Conservation (phyloP, 2,888 invertebrate species). For the Petrophora chlorosata region DNA sequence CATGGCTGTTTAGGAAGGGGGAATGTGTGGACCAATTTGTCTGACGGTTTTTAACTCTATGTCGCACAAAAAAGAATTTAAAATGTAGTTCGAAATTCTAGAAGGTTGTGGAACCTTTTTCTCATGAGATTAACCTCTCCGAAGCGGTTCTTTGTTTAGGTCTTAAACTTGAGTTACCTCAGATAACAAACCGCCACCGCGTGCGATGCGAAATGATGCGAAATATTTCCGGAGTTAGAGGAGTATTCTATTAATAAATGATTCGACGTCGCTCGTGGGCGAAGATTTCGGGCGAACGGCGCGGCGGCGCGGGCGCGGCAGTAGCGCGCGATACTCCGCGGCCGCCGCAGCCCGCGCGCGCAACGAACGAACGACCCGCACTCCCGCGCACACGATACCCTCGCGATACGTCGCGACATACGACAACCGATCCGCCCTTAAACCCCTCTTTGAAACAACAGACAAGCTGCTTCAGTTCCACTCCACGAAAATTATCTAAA, state of each 20-base stretch:
- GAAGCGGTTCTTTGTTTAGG: constrained; percentile 19
- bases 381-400: constrained; percentile 72
- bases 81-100: too few relatives aligned
- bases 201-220: constrained; percentile 81
- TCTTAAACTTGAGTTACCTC: constrained; percentile 51
- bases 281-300: constrained; percentile 70
- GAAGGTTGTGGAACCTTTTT: neutral
- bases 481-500: constrained; percentile 28
- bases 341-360: constrained; percentile 81
- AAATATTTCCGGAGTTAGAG: constrained; percentile 84
- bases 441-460: constrained; percentile 33
- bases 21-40: too few relatives aligned
- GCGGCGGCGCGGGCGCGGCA: constrained; percentile 63
- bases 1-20: too few relatives aligned
- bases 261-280: constrained; percentile 80
- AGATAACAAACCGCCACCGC: constrained; percentile 68
- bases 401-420: constrained; percentile 62
- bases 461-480: constrained; percentile 21
- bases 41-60: too few relatives aligned
- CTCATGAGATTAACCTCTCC: too few relatives aligned
- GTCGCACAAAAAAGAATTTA: too few relatives aligned
- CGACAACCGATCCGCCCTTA: constrained; percentile 64
- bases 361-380: constrained; percentile 84
- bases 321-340: constrained; percentile 83
- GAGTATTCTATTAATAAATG: constrained; percentile 82